Percentiles rank a stretch among this genome's conserved stretches.
Conservation (phyloP, 2,888 invertebrate genomes). For the Noctua janthina region DNA sequence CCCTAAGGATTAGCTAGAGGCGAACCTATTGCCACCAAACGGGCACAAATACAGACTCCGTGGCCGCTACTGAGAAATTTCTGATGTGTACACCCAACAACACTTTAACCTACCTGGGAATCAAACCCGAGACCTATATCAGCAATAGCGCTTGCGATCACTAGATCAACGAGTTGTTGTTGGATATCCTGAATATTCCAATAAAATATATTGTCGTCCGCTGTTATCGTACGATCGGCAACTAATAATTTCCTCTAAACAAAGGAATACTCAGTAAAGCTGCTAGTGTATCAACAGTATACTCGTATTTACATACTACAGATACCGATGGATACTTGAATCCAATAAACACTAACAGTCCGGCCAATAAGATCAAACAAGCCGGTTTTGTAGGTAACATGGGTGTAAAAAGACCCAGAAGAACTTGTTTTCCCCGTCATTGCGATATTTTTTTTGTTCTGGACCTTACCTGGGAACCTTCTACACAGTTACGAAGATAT, state of each 20-base stretch:
- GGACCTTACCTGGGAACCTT: neutral
- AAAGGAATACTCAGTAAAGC: neutral
- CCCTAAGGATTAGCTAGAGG: neutral
- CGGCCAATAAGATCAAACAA: neutral
- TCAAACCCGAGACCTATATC: neutral
- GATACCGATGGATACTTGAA: neutral
- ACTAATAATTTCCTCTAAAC: neutral
- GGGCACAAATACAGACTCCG: neutral
- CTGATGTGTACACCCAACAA: neutral
- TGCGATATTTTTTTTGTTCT: neutral
- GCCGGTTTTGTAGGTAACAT: neutral
- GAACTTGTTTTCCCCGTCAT: neutral
- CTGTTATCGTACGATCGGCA: too few species aligned
- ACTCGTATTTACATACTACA: neutral
- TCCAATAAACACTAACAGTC: neutral
- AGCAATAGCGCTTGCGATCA: neutral
- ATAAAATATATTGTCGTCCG: neutral
- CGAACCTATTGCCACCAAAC: neutral
- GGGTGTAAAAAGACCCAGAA: neutral
- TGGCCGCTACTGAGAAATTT: neutral
- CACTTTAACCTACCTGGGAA: neutral
- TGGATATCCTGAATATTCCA: neutral
- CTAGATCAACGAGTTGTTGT: neutral
- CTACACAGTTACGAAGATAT: neutral
- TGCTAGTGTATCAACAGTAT: neutral